phyloP scores from a whole-genome alignment of 2,888 invertebrate species.

The Ophion obscuratus region DNA sequence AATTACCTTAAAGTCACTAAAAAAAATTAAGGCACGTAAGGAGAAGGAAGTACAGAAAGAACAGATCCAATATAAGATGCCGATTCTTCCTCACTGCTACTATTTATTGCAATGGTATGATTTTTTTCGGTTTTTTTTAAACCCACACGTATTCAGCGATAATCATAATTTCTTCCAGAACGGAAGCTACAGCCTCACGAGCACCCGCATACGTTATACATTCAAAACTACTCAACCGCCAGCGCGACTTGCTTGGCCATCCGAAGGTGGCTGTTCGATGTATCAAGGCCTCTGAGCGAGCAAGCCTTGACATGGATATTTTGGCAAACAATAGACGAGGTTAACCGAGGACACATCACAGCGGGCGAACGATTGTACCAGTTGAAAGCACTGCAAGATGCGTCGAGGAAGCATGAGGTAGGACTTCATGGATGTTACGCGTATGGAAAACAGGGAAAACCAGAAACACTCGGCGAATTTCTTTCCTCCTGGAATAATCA shows the following conservation, averaged over 20 bases:
- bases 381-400: slow-evolving; percentile 97
- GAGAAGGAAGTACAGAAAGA: too few species aligned
- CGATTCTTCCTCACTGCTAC: too few species aligned
- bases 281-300: slow-evolving; percentile 88
- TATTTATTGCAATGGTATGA: too few species aligned
- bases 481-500: too few species aligned
- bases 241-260: slow-evolving; percentile 97
- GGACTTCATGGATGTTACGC: slow-evolving; percentile 22
- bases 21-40: too few species aligned
- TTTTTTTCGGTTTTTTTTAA: too few species aligned
- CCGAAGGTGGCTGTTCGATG: slow-evolving; percentile 94
- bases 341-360: slow-evolving; percentile 95
- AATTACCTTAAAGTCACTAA: too few species aligned
- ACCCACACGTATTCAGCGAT: not conserved
- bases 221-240: slow-evolving; percentile 99
- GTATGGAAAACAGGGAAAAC: too few species aligned
- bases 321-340: slow-evolving; percentile 98
- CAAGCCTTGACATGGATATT: slow-evolving; percentile 94
- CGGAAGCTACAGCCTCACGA: slow-evolving; percentile 97
- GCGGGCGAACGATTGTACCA: slow-evolving; percentile 97
- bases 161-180: slow-evolving; percentile 86
- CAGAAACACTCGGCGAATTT: too few species aligned
- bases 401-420: slow-evolving; percentile 92
- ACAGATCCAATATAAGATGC: too few species aligned
- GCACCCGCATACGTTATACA: slow-evolving; percentile 98